A percentile compares a stretch with the other conserved stretches of the same genome.
These are phyloP conservation scores for Drosophila jambulina DNA, from an alignment of 1,140 invertebrate species.

Conservation along the genomic window DNA sequence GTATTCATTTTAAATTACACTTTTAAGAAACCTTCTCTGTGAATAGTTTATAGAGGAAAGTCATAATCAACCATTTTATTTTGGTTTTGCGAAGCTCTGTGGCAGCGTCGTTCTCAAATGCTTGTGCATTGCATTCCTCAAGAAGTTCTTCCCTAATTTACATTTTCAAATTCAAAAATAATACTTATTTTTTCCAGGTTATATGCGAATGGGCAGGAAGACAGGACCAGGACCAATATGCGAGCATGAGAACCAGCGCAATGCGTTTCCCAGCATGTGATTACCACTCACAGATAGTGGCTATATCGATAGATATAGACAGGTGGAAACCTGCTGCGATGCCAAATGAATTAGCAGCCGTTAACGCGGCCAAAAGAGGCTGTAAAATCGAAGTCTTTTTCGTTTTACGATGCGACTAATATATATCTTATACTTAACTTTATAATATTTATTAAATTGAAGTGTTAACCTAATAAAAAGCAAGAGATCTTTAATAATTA, in stretches of 20 bases:
- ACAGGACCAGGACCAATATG: constrained; percentile 27
- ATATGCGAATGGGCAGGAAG: constrained; percentile 51
- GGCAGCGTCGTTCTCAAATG: neutral
- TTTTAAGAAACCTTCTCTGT: neutral
- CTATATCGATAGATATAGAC: constrained; percentile 24
- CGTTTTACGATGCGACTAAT: neutral
- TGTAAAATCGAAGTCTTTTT: constrained; percentile 4
- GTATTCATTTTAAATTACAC: neutral
- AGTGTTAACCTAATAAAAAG: neutral
- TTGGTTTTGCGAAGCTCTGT: neutral
- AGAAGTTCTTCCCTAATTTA: neutral
- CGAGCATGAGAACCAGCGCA: constrained; percentile 54
- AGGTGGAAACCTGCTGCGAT: constrained; percentile 72
- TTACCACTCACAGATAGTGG: constrained; percentile 75
- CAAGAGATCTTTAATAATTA: neutral
- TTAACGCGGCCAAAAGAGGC: constrained; percentile 30
- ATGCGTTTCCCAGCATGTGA: constrained; percentile 66
- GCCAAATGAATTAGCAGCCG: constrained; percentile 75
- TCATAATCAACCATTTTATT: neutral
- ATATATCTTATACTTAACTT: neutral
- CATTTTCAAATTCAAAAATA: neutral
- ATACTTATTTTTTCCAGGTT: neutral
- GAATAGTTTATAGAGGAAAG: neutral
- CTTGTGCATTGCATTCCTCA: neutral
- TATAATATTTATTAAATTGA: neutral